These are phyloP conservation scores for Anthopleura xanthogrammica DNA, from an alignment of 92 coral and sea anemone species.

Conservation along the genomic window DNA sequence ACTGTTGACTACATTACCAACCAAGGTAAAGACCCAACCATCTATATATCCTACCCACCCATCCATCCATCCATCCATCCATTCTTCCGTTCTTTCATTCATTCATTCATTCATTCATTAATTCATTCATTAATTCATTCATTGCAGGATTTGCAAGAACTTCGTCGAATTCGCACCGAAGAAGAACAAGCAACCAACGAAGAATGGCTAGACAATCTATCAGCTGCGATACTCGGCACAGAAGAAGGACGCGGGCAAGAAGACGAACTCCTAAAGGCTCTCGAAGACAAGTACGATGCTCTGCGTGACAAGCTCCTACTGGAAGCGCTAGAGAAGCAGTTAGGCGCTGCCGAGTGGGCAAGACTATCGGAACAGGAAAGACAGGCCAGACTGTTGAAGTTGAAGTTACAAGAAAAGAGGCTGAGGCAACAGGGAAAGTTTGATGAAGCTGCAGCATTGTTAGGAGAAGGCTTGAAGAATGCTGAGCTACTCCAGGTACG, in stretches of 20 bases:
- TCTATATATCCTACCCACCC: too few species aligned
- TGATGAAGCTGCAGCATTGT: slow-evolving; percentile 83
- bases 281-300: slow-evolving; percentile 92
- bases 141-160: slow-evolving; percentile 79
- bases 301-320: slow-evolving; percentile 87
- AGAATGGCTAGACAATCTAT: slow-evolving; percentile 80
- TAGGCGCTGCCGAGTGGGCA: slow-evolving; percentile 93
- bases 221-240: slow-evolving; percentile 93
- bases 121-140: background rate
- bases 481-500: slow-evolving; percentile 76
- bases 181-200: slow-evolving; percentile 76
- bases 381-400: slow-evolving; percentile 81
- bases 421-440: slow-evolving; percentile 91
- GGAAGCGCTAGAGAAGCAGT: slow-evolving; percentile 89
- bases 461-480: slow-evolving; percentile 86
- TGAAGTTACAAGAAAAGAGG: slow-evolving; percentile 84
- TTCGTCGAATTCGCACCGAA: slow-evolving; percentile 74
- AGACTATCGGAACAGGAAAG: slow-evolving; percentile 82
- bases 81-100: too few species aligned
- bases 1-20: slow-evolving; percentile 55
- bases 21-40: slow-evolving; percentile 45
- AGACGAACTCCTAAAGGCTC: slow-evolving; percentile 87
- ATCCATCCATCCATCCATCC: too few species aligned
- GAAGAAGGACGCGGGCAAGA: slow-evolving; percentile 84
- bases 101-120: background rate